Evolutionary conservation across 2,888 invertebrate genomes (phyloP).

Genomic region (Limnephilus rhombicus): DNA sequence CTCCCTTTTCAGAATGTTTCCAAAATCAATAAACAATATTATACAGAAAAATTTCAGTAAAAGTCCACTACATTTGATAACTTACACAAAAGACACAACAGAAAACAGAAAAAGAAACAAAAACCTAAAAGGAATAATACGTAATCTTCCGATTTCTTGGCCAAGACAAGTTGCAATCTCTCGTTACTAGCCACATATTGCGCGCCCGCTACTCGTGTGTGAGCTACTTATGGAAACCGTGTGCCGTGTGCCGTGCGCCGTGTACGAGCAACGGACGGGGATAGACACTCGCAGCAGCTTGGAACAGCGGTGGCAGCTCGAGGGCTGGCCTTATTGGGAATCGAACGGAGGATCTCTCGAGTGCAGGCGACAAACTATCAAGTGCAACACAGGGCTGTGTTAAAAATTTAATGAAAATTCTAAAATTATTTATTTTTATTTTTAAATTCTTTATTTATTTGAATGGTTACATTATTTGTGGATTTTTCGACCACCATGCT

Average conservation of each 20-base stretch:
- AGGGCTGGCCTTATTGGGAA: constrained; percentile 29
- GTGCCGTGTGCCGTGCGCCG: too few relatives aligned
- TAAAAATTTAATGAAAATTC: background rate
- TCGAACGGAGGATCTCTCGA: constrained; percentile 27
- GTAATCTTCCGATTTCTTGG: background rate
- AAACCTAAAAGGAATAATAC: background rate
- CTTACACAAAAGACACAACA: too few relatives aligned
- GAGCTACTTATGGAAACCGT: background rate
- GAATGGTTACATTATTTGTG: too few relatives aligned
- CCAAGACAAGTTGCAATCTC: background rate
- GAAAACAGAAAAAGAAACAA: too few relatives aligned
- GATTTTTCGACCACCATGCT: too few relatives aligned
- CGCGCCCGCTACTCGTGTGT: too few relatives aligned
- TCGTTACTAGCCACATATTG: background rate
- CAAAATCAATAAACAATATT: too few relatives aligned
- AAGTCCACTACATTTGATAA: too few relatives aligned
- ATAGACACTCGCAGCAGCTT: background rate
- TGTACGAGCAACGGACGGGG: background rate
- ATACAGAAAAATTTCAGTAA: too few relatives aligned
- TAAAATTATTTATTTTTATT: too few relatives aligned
- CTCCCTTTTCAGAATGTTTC: too few relatives aligned
- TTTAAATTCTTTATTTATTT: too few relatives aligned
- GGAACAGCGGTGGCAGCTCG: background rate
- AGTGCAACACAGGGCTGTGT: background rate
- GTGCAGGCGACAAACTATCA: constrained; percentile 4